A percentile compares a stretch with the other conserved stretches of the same genome.
These are phyloP conservation scores for Myxocyprinus asiaticus DNA, from an alignment of 2,113 vertebrate species.

Conservation along the genomic window DNA sequence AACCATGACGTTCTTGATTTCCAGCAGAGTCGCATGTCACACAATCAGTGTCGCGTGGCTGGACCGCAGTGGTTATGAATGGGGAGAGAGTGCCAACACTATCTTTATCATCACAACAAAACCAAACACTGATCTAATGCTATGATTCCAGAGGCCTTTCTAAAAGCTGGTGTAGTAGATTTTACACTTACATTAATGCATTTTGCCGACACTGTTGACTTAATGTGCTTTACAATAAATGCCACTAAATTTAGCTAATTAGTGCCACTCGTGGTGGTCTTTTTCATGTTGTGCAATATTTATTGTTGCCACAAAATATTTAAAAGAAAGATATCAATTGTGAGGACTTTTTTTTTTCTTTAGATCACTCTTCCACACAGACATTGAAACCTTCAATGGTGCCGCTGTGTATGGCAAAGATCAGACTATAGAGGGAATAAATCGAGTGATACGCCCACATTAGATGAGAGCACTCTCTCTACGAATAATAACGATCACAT, in stretches of 20 bases:
- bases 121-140: slow-evolving; percentile 7
- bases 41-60: slow-evolving; percentile 20
- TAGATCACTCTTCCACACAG: background rate
- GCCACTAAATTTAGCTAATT: too few species aligned
- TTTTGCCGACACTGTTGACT: too few species aligned
- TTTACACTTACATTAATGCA: background rate
- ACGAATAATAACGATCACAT: slow-evolving; percentile 34
- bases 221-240: too few species aligned
- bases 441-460: background rate
- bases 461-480: slow-evolving; percentile 24
- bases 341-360: background rate
- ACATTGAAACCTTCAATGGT: slow-evolving; percentile 7
- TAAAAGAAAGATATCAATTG: too few species aligned
- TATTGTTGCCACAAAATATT: too few species aligned
- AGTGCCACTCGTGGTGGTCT: too few species aligned
- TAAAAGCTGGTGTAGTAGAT: background rate
- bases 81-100: slow-evolving; percentile 13
- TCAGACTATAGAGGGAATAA: slow-evolving; percentile 14
- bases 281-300: too few species aligned
- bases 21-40: slow-evolving; percentile 27
- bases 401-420: slow-evolving; percentile 13
- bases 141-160: background rate
- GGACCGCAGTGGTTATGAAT: slow-evolving; percentile 9
- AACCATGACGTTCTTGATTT: too few species aligned
- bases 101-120: slow-evolving; percentile 18